Evolutionary conservation across 1,140 invertebrate species (phyloP), one percentile per base, ranked within the genome.

Genomic region (Metaphire vulgaris): DNA sequence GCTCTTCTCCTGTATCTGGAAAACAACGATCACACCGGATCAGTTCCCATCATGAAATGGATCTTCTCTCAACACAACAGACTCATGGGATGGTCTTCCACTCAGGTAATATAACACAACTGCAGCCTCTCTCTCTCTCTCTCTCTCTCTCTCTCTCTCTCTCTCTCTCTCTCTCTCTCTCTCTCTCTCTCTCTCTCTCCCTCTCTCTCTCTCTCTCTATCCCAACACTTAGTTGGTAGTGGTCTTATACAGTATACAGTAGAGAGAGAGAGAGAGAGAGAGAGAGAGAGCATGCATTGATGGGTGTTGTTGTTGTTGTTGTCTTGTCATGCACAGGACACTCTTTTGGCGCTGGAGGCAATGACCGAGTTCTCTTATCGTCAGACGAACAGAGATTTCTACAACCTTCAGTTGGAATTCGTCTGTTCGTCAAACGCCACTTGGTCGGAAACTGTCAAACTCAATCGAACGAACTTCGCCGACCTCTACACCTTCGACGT

Each of bases 301-400:
- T n/a, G n/a, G n/a, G n/a, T n/a, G n/a, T n/a, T n/a, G n/a, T n/a
- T n/a, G n/a, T n/a, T n/a, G n/a, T n/a, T n/a, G n/a, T n/a, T n/a
- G n/a, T n/a, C n/a, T n/a, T n/a, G n/a, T n/a, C n/a, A n/a, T n/a
- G 1, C 26, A 68, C 66, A 78, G 89, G 94, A 96, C 83, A 94
- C 94, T 0, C 91, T 93, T 77, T 90, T 93, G 81, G 93, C 95
- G 1, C 84, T 96, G 85, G 93, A 94, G 82, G 93, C 95, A 0
- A 84, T 98, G 1, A 93, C 93, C 80, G 92, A 95, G 80, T 97
- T 95, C 84, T 95, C 95, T 0, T 90, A 92, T 32, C 89, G 91
- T 68, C 91, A 93, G 64, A 89, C 92, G 33, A 89, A 95, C 76
- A 89, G 94, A 32, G 94, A 96, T 82, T 93, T 97, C n/a, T 95